Evolutionary conservation across 2,888 invertebrate genomes (phyloP).

Genomic region (Heteromyza rotundicornis): DNA sequence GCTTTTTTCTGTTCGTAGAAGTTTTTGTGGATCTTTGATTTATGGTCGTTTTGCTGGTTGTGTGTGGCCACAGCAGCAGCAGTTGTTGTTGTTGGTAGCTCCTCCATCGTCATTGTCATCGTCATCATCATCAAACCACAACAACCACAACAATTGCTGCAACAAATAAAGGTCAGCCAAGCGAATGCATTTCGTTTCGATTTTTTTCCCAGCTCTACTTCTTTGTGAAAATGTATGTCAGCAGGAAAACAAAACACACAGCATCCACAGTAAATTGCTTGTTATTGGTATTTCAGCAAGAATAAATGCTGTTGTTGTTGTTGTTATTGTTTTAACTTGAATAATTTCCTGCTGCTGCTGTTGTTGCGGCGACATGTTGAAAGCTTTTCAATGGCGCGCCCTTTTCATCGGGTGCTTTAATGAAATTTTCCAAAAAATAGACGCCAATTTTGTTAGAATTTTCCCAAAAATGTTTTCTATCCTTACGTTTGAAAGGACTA

Average conservation of each 20-base stretch:
- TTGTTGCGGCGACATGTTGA: neutral
- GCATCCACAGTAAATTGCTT: neutral
- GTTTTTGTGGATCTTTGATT: too few relatives aligned
- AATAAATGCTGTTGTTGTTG: slow-evolving; percentile 8
- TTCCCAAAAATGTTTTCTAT: too few relatives aligned
- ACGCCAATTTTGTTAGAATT: too few relatives aligned
- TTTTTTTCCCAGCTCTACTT: neutral
- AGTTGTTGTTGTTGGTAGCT: too few relatives aligned
- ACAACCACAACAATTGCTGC: neutral
- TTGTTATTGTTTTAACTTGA: neutral
- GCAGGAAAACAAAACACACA: neutral
- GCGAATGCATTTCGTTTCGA: neutral
- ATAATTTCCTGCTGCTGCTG: neutral
- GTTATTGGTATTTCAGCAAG: too few relatives aligned
- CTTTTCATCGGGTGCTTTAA: too few relatives aligned
- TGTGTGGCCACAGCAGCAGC: neutral
- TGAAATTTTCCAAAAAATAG: too few relatives aligned
- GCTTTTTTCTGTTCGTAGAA: too few relatives aligned
- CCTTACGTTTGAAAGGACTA: too few relatives aligned
- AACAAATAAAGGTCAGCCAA: neutral
- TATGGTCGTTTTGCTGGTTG: too few relatives aligned
- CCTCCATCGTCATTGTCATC: too few relatives aligned
- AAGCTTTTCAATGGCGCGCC: slow-evolving; percentile 23
- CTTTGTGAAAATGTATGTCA: neutral
- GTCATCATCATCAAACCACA: too few relatives aligned